phyloP scores from a whole-genome alignment of 2,888 invertebrate species.

The Acrobasis suavella region DNA sequence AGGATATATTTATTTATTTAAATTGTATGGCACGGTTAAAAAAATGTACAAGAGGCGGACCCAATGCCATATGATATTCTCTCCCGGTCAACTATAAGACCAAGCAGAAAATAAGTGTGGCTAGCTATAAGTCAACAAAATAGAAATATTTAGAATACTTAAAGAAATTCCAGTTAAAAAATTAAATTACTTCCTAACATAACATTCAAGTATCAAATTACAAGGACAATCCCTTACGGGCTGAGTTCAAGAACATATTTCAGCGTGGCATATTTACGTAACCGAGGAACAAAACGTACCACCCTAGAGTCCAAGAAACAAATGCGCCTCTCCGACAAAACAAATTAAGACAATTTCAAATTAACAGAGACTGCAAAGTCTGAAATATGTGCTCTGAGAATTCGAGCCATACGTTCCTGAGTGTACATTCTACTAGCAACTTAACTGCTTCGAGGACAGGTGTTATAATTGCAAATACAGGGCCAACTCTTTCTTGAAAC shows the following conservation, averaged over 20 bases:
- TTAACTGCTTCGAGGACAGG: conserved; percentile 45
- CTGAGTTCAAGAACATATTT: conserved; percentile 19
- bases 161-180: background rate
- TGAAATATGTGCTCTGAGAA: conserved; percentile 61
- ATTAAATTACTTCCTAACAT: background rate
- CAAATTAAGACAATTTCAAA: conserved; percentile 78
- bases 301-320: conserved; percentile 58
- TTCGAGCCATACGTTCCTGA: conserved; percentile 50
- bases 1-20: too few relatives aligned
- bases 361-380: conserved; percentile 70
- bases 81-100: too few relatives aligned
- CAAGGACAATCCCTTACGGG: conserved; percentile 23
- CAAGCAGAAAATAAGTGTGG: too few relatives aligned
- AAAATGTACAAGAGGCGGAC: too few relatives aligned
- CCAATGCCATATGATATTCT: too few relatives aligned
- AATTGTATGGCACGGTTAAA: too few relatives aligned
- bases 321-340: conserved; percentile 65
- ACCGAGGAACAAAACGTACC: conserved; percentile 31
- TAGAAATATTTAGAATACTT: too few relatives aligned
- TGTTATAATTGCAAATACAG: conserved; percentile 38
- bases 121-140: too few relatives aligned
- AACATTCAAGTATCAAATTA: conserved; percentile 8
- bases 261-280: conserved; percentile 21
- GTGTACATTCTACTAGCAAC: conserved; percentile 45
- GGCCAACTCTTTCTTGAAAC: conserved; percentile 26